Evolutionary conservation across 2,113 vertebrate species (phyloP).

Genomic region (Mustelus asterias): DNA sequence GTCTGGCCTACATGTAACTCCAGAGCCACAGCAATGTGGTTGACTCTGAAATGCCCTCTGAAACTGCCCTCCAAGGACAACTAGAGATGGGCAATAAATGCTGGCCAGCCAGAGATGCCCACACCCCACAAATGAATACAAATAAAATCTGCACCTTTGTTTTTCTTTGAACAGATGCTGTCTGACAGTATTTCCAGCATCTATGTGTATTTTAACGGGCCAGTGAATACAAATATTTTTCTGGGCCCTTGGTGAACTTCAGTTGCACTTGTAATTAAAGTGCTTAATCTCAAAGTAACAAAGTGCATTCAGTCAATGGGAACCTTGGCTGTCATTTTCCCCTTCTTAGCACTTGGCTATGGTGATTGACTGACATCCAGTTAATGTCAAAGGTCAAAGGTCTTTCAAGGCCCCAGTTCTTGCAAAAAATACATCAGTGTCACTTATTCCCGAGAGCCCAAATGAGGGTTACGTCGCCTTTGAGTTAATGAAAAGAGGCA

Average conservation of each 20-base stretch:
- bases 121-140: no score
- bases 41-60: no score
- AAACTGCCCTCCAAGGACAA: no score
- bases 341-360: neutral
- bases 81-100: no score
- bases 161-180: no score
- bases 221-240: neutral
- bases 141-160: no score
- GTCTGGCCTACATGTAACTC: no score
- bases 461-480: neutral
- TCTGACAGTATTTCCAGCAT: no score
- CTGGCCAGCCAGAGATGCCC: no score
- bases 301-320: neutral
- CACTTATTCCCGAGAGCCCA: neutral
- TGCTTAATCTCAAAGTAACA: neutral
- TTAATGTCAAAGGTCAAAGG: neutral
- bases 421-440: neutral
- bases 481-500: neutral
- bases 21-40: no score
- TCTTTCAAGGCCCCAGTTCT: neutral
- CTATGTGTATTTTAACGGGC: neutral
- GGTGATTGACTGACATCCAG: neutral
- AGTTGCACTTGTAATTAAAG: neutral
- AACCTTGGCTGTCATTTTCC: neutral
- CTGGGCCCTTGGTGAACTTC: neutral